These are phyloP conservation scores for Stichopus chloronotus DNA, from an alignment of 35 echinoderm and acorn worm genomes.

Conservation along the genomic window DNA sequence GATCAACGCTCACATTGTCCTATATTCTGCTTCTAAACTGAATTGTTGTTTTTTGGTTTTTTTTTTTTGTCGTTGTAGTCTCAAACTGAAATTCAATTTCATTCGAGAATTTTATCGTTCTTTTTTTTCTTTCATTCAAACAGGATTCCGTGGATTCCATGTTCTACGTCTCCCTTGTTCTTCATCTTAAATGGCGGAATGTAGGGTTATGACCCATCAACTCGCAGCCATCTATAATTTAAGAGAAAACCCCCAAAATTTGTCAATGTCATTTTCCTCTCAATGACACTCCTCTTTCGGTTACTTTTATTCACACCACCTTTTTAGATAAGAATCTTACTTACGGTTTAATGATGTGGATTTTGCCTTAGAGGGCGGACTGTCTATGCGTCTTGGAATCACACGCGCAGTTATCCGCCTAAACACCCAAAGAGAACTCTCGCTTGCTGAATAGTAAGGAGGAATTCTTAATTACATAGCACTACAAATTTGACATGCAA, in stretches of 20 bases:
- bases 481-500: background rate
- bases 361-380: conserved; percentile 1
- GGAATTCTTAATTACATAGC: background rate
- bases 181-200: background rate
- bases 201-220: background rate
- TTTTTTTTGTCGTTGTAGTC: no score
- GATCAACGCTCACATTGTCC: no score
- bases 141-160: background rate
- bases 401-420: background rate
- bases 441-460: background rate
- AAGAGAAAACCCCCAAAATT: background rate
- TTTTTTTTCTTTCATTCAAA: no score
- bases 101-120: no score
- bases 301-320: background rate
- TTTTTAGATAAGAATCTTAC: conserved; percentile 22
- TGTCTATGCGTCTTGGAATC: background rate
- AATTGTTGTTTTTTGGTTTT: no score
- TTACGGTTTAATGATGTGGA: background rate
- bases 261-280: background rate
- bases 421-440: background rate
- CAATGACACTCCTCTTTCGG: background rate
- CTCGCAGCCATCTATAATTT: background rate
- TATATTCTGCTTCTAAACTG: no score
- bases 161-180: background rate
- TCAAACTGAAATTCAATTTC: no score